Conservation (phyloP, 1,140 invertebrate species). For the Drosophila eugracilis region DNA sequence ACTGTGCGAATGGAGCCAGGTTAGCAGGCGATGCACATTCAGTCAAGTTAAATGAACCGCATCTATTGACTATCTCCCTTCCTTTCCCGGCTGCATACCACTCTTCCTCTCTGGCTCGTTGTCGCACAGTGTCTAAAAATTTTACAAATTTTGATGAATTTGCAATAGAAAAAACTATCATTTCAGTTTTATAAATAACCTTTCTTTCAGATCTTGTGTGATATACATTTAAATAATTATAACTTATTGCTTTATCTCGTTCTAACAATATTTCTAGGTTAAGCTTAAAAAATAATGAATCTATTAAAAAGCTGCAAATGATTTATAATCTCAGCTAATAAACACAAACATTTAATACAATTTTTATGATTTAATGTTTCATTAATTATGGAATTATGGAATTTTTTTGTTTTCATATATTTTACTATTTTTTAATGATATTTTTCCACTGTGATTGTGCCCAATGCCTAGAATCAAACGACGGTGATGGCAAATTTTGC, state of each 20-base stretch:
- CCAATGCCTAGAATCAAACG: conserved; percentile 44
- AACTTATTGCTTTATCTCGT: too few relatives aligned
- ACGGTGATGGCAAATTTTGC: conserved; percentile 73
- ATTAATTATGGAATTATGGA: too few relatives aligned
- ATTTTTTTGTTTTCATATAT: too few relatives aligned
- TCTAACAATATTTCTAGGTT: too few relatives aligned
- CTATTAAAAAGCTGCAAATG: too few relatives aligned
- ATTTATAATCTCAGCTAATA: too few relatives aligned
- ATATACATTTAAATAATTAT: too few relatives aligned
- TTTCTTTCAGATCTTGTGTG: too few relatives aligned
- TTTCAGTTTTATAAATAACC: too few relatives aligned
- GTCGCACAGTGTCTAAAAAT: not conserved
- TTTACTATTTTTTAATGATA: not conserved
- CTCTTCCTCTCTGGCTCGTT: not conserved
- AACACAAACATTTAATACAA: too few relatives aligned
- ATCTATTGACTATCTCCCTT: conserved; percentile 75
- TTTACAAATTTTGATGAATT: not conserved
- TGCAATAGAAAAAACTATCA: not conserved
- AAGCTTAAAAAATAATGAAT: too few relatives aligned
- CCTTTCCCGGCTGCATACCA: conserved; percentile 3
- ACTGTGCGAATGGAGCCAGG: conserved; percentile 31
- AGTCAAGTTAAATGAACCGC: conserved; percentile 81
- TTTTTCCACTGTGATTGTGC: conserved; percentile 11
- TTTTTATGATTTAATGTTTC: too few relatives aligned
- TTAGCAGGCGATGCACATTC: conserved; percentile 73